phyloP scores from a whole-genome alignment of 2,888 invertebrate genomes.

The Ectobius pallidus region DNA sequence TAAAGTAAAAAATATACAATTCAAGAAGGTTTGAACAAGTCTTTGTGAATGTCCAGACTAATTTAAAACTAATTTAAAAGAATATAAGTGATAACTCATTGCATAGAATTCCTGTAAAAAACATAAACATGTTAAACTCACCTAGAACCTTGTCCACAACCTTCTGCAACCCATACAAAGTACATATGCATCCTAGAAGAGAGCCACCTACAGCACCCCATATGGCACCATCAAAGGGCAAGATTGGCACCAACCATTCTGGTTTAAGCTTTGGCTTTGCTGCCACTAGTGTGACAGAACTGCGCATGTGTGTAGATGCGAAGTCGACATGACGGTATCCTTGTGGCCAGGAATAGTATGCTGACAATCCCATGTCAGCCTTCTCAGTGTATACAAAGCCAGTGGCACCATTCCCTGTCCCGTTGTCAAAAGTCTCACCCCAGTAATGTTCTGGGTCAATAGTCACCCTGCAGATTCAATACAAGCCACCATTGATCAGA shows the following conservation, averaged over 20 bases:
- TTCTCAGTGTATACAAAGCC: neutral
- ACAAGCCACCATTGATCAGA: too few relatives aligned
- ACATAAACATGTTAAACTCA: too few relatives aligned
- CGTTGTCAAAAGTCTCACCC: conserved; percentile 23
- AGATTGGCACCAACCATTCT: neutral
- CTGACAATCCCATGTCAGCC: conserved; percentile 17
- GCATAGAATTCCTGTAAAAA: too few relatives aligned
- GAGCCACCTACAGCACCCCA: neutral
- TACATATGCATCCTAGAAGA: neutral
- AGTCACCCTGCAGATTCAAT: neutral
- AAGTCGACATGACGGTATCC: neutral
- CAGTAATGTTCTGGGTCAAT: conserved; percentile 13
- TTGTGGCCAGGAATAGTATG: conserved; percentile 16
- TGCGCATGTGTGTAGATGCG: conserved; percentile 10
- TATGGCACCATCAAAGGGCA: neutral
- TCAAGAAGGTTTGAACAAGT: too few relatives aligned
- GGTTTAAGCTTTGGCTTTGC: conserved; percentile 2
- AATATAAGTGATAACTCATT: too few relatives aligned
- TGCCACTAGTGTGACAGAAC: conserved; percentile 17
- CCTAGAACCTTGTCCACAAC: neutral
- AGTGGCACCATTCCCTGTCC: conserved; percentile 15
- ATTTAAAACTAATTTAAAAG: too few relatives aligned
- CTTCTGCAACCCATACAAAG: neutral
- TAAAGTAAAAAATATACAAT: too few relatives aligned
- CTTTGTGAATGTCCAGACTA: too few relatives aligned